Base-by-base conservation (phyloP, 2,888 invertebrate genomes). In the Diploptera punctata region DNA sequence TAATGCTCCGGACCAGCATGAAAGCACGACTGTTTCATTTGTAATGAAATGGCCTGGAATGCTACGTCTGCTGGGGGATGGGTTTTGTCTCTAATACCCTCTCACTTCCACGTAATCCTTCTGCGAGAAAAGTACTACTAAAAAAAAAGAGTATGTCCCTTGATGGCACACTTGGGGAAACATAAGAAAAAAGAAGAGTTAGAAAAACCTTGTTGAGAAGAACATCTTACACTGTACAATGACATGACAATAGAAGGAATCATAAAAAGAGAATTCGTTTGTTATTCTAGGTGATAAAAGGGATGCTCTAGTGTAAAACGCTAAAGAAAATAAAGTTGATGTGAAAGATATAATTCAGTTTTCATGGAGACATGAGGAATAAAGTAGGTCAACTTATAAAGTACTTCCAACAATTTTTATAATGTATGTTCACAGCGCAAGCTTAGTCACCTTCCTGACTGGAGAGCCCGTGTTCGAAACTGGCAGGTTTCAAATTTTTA, bases 51-150 rank as follows among this genome's bases (percentile, higher is more conserved):
- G 67, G 73, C 67, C 47, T 54, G 68, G 62, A 62, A 73, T 26
- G 57, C 71, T 65, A 72, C 74, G 71, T 74, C 73, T 72, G 72
- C 65, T 67, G 70, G 73, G 74, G 62, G 47, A 62, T 61, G 43
- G 57, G 77, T 3, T 31, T 1, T 52, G 5, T 19, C 21, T 10
- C 2, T 19, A 13, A n/a, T 21, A 16, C 44, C n/a, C 7, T 18
- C 44, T 44, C 44, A 16, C 44, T n/a, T n/a, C n/a, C n/a, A n/a
- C 13, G 29, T 24, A 21, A 54, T 54, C 24, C 24, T 24, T 54
- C 54, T 2, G 49, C 10, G 24, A 4, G 24, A 13, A 52, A 54
- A 54, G 54, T 54, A 26, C 54, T 26, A 26, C 24, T 54, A n/a
- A n/a, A 54, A 54, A 10, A n/a, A n/a, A n/a, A n/a, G 54, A 54